Percentiles rank a stretch among this genome's conserved stretches.
Evolutionary conservation across 2,888 invertebrate genomes (phyloP).

Genomic region (Masnerella sp.): DNA sequence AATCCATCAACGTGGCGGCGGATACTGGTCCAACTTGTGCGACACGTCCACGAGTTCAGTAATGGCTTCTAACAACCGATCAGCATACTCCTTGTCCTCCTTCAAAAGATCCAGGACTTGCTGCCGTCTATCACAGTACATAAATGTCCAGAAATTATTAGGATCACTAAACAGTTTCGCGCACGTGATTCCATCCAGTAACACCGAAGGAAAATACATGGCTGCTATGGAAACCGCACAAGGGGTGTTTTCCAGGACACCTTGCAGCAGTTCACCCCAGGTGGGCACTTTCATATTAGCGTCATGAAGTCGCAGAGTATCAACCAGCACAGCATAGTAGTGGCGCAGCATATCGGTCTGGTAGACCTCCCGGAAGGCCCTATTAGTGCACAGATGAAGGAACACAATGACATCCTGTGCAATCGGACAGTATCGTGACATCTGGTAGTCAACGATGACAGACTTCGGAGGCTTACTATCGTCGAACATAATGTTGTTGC

Average conservation of each 20-base stretch:
- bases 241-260: slow-evolving; percentile 70
- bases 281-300: slow-evolving; percentile 72
- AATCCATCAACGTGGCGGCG: slow-evolving; percentile 26
- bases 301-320: slow-evolving; percentile 36
- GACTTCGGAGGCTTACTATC: slow-evolving; percentile 79
- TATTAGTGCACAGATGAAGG: slow-evolving; percentile 51
- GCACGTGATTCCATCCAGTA: slow-evolving; percentile 66
- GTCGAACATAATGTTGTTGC: slow-evolving; percentile 82
- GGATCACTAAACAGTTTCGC: slow-evolving; percentile 65
- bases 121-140: slow-evolving; percentile 63
- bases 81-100: slow-evolving; percentile 63
- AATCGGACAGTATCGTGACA: slow-evolving; percentile 79
- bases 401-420: slow-evolving; percentile 57
- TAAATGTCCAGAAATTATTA: slow-evolving; percentile 58
- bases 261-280: slow-evolving; percentile 67
- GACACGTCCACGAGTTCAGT: slow-evolving; percentile 62
- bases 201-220: slow-evolving; percentile 68
- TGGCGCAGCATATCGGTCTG: slow-evolving; percentile 43
- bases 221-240: slow-evolving; percentile 67
- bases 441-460: slow-evolving; percentile 84
- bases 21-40: slow-evolving; percentile 49
- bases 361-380: slow-evolving; percentile 34
- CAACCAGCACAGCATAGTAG: slow-evolving; percentile 51
- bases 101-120: slow-evolving; percentile 65
- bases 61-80: slow-evolving; percentile 66